Conservation (phyloP, 2,888 invertebrate genomes). For the Macropis europaea region DNA sequence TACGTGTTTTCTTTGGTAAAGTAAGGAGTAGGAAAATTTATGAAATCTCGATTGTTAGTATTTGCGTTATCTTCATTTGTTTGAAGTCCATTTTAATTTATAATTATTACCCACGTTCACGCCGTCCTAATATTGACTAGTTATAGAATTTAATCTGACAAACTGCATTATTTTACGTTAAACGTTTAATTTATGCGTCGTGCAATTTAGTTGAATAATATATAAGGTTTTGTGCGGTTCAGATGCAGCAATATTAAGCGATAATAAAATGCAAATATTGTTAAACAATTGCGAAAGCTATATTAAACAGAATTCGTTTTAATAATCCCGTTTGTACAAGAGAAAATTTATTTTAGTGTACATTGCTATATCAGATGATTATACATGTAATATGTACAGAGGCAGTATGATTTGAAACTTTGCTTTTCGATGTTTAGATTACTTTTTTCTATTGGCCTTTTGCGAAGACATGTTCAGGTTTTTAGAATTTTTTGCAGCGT, state of each 20-base stretch:
- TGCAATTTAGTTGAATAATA: background rate
- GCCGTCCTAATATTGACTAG: constrained; percentile 58
- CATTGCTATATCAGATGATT: background rate
- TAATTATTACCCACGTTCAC: constrained; percentile 47
- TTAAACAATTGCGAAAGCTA: background rate
- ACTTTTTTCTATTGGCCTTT: background rate
- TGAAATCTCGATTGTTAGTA: constrained; percentile 2
- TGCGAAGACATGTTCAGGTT: constrained; percentile 5
- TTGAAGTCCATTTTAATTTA: constrained; percentile 5
- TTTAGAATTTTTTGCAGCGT: constrained; percentile 17
- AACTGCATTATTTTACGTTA: constrained; percentile 16
- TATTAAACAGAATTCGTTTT: background rate
- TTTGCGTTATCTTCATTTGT: background rate
- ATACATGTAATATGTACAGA: background rate
- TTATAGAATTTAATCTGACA: constrained; percentile 36
- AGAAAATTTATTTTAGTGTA: background rate
- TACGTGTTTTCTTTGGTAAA: constrained; percentile 26
- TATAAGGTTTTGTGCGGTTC: background rate
- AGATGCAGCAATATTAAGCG: background rate
- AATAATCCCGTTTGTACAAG: background rate
- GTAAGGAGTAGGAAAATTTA: background rate
- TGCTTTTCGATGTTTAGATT: background rate
- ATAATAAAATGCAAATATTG: constrained; percentile 8
- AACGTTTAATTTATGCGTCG: constrained; percentile 1
- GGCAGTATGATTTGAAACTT: background rate